Evolutionary conservation across 2,888 invertebrate genomes (phyloP).

Genomic region (Synergus japonicus): DNA sequence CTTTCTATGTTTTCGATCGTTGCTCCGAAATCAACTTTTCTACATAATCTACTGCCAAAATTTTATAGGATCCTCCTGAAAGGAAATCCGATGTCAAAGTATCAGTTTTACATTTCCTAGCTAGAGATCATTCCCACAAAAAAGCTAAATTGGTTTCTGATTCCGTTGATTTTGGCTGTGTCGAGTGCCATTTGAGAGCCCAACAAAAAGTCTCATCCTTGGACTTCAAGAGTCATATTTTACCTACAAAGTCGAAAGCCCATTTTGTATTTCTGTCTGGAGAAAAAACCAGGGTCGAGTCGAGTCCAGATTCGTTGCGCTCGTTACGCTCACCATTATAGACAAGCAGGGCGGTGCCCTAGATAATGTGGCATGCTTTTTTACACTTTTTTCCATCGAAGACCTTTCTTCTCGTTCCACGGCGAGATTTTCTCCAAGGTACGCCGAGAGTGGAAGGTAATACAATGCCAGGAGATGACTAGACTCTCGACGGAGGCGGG

Average conservation of each 20-base stretch:
- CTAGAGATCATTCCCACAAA: background rate
- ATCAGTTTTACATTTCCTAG: background rate
- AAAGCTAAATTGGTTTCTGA: background rate
- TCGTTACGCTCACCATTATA: slow-evolving; percentile 55
- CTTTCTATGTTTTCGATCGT: slow-evolving; percentile 1
- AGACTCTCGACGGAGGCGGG: slow-evolving; percentile 62
- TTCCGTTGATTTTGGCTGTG: background rate
- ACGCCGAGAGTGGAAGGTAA: slow-evolving; percentile 59
- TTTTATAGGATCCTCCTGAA: background rate
- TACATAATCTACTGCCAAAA: background rate
- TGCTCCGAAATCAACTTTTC: background rate
- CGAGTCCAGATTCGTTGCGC: slow-evolving; percentile 56
- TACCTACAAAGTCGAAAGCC: slow-evolving; percentile 20
- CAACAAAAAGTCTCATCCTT: slow-evolving; percentile 8
- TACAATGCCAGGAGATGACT: slow-evolving; percentile 72
- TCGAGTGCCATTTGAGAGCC: background rate
- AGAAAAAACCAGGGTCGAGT: slow-evolving; percentile 39
- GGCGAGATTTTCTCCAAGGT: slow-evolving; percentile 60
- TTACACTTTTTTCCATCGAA: slow-evolving; percentile 49
- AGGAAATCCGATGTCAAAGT: background rate
- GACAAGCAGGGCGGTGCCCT: slow-evolving; percentile 48
- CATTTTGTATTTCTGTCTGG: background rate
- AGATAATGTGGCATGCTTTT: slow-evolving; percentile 54
- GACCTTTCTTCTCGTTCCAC: slow-evolving; percentile 48
- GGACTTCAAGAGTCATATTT: slow-evolving; percentile 1